Conservation (phyloP, 2,888 invertebrate species). For the Lasioglossum calceatum region DNA sequence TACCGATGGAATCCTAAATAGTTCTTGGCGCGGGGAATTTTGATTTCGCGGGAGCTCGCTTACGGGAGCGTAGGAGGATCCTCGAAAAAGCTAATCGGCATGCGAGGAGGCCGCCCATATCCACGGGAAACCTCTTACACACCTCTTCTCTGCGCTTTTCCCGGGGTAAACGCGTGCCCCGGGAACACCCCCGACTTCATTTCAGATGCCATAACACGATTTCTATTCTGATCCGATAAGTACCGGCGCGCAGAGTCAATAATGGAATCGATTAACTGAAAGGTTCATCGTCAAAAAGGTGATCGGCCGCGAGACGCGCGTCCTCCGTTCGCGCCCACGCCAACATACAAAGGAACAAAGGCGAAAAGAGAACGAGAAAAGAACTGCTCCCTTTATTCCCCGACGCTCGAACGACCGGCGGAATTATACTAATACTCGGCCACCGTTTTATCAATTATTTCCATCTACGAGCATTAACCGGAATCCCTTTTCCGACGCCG, state of each 20-base stretch:
- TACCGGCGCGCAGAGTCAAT: slow-evolving; percentile 47
- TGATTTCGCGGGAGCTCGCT: slow-evolving; percentile 33
- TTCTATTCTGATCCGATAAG: slow-evolving; percentile 59
- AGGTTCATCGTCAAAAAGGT: slow-evolving; percentile 57
- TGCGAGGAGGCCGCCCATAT: slow-evolving; percentile 9
- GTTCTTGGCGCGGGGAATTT: slow-evolving; percentile 37
- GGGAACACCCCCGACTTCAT: slow-evolving; percentile 49
- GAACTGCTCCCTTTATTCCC: neutral
- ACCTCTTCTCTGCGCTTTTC: neutral
- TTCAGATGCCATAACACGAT: slow-evolving; percentile 56
- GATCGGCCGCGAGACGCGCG: slow-evolving; percentile 43
- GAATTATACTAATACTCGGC: slow-evolving; percentile 35
- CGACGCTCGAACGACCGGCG: neutral
- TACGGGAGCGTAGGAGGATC: neutral
- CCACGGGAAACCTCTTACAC: slow-evolving; percentile 34
- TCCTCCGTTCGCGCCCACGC: slow-evolving; percentile 1
- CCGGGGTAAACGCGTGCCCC: neutral
- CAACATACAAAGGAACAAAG: neutral
- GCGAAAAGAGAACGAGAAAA: neutral
- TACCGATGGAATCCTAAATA: slow-evolving; percentile 48
- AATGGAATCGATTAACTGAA: slow-evolving; percentile 61
- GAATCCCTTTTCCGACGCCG: neutral
- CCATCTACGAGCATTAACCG: slow-evolving; percentile 14
- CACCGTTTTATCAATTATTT: slow-evolving; percentile 40
- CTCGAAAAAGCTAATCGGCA: slow-evolving; percentile 41